Evolutionary conservation across 2,113 vertebrate species (phyloP), one percentile per base, ranked within the genome.

Genomic region (Cichladusa arquata): DNA sequence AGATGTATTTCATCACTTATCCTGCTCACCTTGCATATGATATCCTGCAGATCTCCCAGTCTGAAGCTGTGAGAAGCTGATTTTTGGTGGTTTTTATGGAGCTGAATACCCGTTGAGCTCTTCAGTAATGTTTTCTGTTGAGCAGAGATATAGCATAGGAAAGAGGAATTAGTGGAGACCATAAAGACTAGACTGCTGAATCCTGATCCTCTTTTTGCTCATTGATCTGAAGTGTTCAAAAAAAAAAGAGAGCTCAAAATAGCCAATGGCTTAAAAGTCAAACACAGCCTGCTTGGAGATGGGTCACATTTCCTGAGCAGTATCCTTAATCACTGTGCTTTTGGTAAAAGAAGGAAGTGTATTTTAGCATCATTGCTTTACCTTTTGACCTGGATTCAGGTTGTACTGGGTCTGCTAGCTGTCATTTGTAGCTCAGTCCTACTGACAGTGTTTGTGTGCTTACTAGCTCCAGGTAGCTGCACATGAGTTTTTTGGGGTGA

Each of bases 311-410:
- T 86, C 28, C 50, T 73, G 18, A 33, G 25, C 11, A 65, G 5
- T 36, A 45, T 81, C 28, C 31, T 44, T 85, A 76, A 67, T 76
- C 14, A 40, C 12, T 78, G 26, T 51, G 9, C 19, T 71, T 84
- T 84, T 25, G 67, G 11, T 64, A 6, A 64, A 86, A 76, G 29
- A 57, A 6, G 8, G 3, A 79, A 57, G 9, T 44, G 3, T 64
- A 13, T 64, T 93, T 93, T 90, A 29, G 14, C 31, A 22, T 67
- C 1, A 1, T 61, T 7, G 12, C 3, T n/a, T 85, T 80, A 24
- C 29, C 42, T 77, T 83, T 18, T 0, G 0, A 54, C 26, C 12
- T 38, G n/a, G 17, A 38, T 6, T 36, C 14, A 14, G 61, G 4
- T 36, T 53, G 19, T 26, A 13, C 4, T 12, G 15, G 19, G 6